Base-by-base conservation (phyloP, 2,888 invertebrate species). In the Tetranychus truncatus region DNA sequence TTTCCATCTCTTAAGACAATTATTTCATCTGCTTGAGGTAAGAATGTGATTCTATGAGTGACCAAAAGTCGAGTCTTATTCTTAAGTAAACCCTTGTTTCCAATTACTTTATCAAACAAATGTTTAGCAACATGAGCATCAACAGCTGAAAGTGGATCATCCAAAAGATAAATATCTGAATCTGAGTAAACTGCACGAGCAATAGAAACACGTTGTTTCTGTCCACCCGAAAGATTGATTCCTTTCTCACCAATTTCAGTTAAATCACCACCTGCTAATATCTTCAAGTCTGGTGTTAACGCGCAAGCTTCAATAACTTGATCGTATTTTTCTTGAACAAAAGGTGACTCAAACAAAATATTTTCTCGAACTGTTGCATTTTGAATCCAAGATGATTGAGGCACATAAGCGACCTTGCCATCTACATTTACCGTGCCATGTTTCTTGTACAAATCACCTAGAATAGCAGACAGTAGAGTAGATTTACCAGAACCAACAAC, bases 111-210 rank as follows among this genome's bases (percentile, higher is more conserved):
- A 79, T 96, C 92, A 82, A 97, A 97, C 80, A 97, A 93, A 82
- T 96, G 95, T 84, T 95, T 95, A 18, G 96, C 96, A 74, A 97
- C 96, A 82, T 97, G 96, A 45, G 93, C 89, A 83, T 97, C 97
- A 1, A 97, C 96, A 21, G 84, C 84, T 76, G 82, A 82, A 8
- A 84, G 80, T 4, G 84, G 84, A 77, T 84, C 84, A 75, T 84
- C 84, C 45, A 84, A 77, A n/a, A 84, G 79, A 77, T 83, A 84
- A 69, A 83, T 78, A 78, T 87, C 87, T 4, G 91, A 89, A 74
- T 86, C 85, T 3, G 90, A 89, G 83, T 92, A 92, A 74, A 92
- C 83, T 15, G 91, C 89, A 76, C 92, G 76, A 1, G 84, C 84
- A 73, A 84, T 77, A 74, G 81, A 82, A 5, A 84, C 81, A 71